These are phyloP conservation scores for Cotesia glomerata DNA, from an alignment of 1,140 invertebrate genomes.

Conservation along the genomic window DNA sequence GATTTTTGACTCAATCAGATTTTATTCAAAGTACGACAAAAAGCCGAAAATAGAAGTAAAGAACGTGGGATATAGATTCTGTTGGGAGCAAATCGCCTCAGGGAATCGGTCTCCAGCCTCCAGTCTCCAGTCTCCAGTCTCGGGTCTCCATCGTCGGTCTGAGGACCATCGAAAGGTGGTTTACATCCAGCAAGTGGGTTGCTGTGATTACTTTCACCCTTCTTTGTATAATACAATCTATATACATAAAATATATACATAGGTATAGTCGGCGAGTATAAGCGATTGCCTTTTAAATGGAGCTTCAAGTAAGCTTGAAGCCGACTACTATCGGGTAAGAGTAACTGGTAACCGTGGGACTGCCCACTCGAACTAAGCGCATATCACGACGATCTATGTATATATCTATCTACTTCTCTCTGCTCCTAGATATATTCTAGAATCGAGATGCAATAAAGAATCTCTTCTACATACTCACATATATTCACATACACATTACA, in stretches of 20 bases:
- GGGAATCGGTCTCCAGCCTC: neutral
- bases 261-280: neutral
- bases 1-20: neutral
- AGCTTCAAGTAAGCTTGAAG: neutral
- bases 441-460: neutral
- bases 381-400: neutral
- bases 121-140: too few relatives aligned
- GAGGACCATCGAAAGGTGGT: conserved; percentile 10
- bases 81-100: neutral
- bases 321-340: neutral
- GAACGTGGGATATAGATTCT: neutral
- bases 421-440: neutral
- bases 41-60: neutral
- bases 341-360: neutral
- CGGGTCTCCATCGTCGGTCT: neutral
- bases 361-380: neutral
- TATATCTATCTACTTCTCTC: neutral
- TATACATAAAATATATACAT: too few relatives aligned
- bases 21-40: neutral
- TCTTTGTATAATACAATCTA: neutral
- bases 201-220: conserved; percentile 5
- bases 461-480: neutral
- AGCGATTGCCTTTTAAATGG: conserved; percentile 5
- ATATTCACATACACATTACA: neutral
- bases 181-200: neutral